Conservation (phyloP, 2,888 invertebrate genomes). For the Drosophila stalkeri region DNA sequence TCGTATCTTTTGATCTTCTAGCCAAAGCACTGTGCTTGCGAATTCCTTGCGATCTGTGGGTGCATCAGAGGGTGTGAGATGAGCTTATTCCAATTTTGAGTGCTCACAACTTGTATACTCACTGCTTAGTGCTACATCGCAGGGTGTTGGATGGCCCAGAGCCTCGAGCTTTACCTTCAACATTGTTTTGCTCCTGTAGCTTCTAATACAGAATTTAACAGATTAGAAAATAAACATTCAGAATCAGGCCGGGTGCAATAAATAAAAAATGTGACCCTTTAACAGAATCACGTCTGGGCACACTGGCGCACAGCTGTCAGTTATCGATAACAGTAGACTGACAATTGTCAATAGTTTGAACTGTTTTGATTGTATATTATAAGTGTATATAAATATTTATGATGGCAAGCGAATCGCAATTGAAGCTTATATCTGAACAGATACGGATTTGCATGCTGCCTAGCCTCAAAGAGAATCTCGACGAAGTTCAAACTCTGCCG, state of each 20-base stretch:
- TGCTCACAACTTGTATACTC: conserved; percentile 67
- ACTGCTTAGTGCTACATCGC: conserved; percentile 90
- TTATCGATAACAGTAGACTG: not conserved
- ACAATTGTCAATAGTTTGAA: not conserved
- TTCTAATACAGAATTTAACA: conserved; percentile 35
- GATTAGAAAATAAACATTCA: conserved; percentile 1
- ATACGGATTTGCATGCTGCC: conserved; percentile 76
- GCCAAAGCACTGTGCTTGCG: conserved; percentile 93
- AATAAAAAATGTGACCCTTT: conserved; percentile 17
- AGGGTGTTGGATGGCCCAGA: conserved; percentile 91
- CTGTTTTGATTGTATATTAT: not conserved
- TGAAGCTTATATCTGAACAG: conserved; percentile 52
- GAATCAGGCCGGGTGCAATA: not conserved
- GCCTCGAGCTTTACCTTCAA: conserved; percentile 91
- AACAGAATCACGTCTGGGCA: not conserved
- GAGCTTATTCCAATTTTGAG: not conserved
- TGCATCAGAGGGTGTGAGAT: not conserved
- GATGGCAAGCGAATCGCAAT: conserved; percentile 36
- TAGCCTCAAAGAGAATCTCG: conserved; percentile 74
- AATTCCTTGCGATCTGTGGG: conserved; percentile 91
- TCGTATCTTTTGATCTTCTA: conserved; percentile 97
- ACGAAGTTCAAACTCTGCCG: conserved; percentile 63
- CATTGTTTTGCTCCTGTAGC: conserved; percentile 86
- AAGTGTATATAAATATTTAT: not conserved
- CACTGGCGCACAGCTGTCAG: not conserved